phyloP scores from a whole-genome alignment of 2,888 invertebrate species.

The Pachydiplax longipennis region DNA sequence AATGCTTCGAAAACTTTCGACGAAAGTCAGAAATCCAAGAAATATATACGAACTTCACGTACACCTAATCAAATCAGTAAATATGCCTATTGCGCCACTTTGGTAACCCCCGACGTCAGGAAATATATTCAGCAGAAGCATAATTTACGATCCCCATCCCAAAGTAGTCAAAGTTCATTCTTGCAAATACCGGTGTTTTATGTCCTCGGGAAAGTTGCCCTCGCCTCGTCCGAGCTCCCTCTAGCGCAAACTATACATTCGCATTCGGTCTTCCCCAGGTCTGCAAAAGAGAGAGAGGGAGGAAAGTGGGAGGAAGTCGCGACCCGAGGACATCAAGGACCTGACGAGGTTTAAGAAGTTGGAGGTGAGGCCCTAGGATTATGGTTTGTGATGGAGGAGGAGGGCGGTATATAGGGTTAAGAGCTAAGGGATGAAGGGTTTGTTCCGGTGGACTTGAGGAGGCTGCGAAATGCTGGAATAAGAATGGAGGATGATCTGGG shows the following conservation, averaged over 20 bases:
- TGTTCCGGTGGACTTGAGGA: slow-evolving; percentile 34
- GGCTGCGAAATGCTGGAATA: slow-evolving; percentile 40
- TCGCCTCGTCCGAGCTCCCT: background rate
- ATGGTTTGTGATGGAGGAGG: slow-evolving; percentile 17
- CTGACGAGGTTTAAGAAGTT: slow-evolving; percentile 42
- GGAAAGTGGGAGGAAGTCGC: background rate
- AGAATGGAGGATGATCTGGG: slow-evolving; percentile 11
- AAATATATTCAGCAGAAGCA: no score
- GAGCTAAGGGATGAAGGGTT: slow-evolving; percentile 32
- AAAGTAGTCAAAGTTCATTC: no score
- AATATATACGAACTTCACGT: no score
- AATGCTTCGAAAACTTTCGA: no score
- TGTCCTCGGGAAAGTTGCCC: background rate
- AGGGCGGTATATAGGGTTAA: slow-evolving; percentile 15
- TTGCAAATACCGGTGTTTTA: no score
- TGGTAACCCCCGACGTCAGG: no score
- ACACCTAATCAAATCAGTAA: no score
- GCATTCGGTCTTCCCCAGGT: background rate
- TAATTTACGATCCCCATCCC: no score
- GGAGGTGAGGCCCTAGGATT: slow-evolving; percentile 40
- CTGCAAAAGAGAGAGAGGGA: background rate
- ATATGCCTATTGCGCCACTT: no score
- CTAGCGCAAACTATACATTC: background rate
- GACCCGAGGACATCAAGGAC: slow-evolving; percentile 33
- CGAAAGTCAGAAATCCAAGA: no score